Base-by-base conservation (phyloP, 2,888 invertebrate species). In the Rhingia rostrata region DNA sequence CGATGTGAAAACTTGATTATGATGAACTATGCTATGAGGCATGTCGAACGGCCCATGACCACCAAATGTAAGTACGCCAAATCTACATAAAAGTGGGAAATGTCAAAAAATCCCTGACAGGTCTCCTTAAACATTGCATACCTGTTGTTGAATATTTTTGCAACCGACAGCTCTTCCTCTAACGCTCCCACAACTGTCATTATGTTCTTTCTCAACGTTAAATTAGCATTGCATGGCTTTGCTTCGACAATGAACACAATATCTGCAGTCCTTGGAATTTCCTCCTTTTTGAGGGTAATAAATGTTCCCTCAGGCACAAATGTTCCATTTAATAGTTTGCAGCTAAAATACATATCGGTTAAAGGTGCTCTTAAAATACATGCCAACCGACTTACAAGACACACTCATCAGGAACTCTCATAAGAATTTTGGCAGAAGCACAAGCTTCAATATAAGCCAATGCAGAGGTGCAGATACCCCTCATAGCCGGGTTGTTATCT, bases 221-320 rank as follows among this genome's bases (percentile, higher is more conserved):
- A 90, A 87, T 95, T 94, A 85, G 92, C 92, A 92, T 98, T 98
- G 90, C 98, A 98, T 4, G 93, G 92, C 87, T 96, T 95, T 1
- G 97, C 97, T 89, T 98, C 98, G 0, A 98, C 93, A 66, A 98
- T 94, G 90, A 98, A 96, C 66, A 98, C 96, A 0, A 98, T 93
- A 91, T 98, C 98, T 3, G 95, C 95, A 4, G 96, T 95, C 85
- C 92, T 93, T 0, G 95, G 95, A 5, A 95, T 92, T 22, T 91
- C 89, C 10, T 90, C 88, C 41, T 93, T 93, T 54, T 93, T 92
- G n/a, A 96, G 90, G 67, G 93, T 93, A 64, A 94, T 92, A 90
- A 96, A 95, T 6, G 95, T 94, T 1, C 97, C 96, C 90, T 97
- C 97, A 10, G 94, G 93, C 22, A 97, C 93, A 45, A 93, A 91